A percentile compares a stretch with the other conserved stretches of the same genome.
These are phyloP conservation scores for Anadara kagoshimensis DNA, from an alignment of 1,140 invertebrate genomes.

Conservation along the genomic window DNA sequence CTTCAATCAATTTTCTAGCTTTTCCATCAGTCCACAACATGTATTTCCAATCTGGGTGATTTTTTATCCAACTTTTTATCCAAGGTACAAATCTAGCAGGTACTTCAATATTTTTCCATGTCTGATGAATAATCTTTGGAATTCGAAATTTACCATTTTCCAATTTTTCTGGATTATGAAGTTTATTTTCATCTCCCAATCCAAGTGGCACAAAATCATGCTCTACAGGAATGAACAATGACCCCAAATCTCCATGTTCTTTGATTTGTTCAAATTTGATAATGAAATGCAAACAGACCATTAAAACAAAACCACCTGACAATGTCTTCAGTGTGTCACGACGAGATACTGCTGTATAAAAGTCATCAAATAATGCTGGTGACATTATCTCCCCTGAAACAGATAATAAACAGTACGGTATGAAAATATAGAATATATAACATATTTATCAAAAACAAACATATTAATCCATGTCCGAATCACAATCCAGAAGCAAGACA, in stretches of 20 bases:
- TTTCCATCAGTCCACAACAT: conserved; percentile 70
- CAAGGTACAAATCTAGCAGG: conserved; percentile 61
- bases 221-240: conserved; percentile 51
- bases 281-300: conserved; percentile 51
- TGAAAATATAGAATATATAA: no score
- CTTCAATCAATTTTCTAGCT: conserved; percentile 59
- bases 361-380: neutral
- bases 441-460: no score
- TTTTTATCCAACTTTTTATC: conserved; percentile 62
- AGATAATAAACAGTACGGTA: no score
- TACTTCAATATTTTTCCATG: conserved; percentile 64
- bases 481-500: no score
- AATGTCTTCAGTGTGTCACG: conserved; percentile 41
- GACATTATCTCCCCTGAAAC: no score
- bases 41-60: conserved; percentile 68
- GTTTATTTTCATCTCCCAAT: conserved; percentile 1
- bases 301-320: conserved; percentile 26
- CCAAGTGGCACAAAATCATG: conserved; percentile 35
- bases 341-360: conserved; percentile 1
- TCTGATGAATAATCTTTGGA: conserved; percentile 70
- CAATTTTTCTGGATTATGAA: conserved; percentile 46
- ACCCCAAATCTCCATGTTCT: conserved; percentile 53
- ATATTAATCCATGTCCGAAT: no score
- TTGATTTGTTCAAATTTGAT: conserved; percentile 60
- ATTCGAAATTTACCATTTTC: conserved; percentile 48